Conservation (phyloP, 2,888 invertebrate genomes). For the Cybosia mesomella region DNA sequence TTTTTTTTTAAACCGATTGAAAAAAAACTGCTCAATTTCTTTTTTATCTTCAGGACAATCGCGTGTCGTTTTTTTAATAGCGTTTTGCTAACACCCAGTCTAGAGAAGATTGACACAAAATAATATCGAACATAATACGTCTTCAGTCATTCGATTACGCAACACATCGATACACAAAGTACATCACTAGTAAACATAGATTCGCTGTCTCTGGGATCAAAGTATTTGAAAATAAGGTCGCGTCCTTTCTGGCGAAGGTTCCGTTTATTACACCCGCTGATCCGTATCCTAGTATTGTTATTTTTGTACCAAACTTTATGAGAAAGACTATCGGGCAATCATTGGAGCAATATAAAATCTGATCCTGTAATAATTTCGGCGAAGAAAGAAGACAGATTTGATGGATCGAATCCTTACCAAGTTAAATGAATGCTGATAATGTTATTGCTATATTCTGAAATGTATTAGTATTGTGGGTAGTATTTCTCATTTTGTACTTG, state of each 20-base stretch:
- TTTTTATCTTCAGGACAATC: too few species aligned
- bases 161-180: constrained; percentile 19
- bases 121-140: background rate
- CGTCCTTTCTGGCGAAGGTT: constrained; percentile 39
- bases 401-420: background rate
- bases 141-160: constrained; percentile 3
- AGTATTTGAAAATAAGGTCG: constrained; percentile 50
- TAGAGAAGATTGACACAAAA: background rate
- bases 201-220: constrained; percentile 48
- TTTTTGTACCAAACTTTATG: constrained; percentile 21
- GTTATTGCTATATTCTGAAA: background rate
- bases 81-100: too few species aligned
- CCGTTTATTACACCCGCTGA: constrained; percentile 46
- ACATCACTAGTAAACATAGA: constrained; percentile 44
- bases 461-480: background rate
- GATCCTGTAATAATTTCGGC: constrained; percentile 1
- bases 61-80: too few species aligned
- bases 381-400: background rate
- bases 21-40: too few species aligned
- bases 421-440: background rate
- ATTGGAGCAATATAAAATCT: constrained; percentile 14
- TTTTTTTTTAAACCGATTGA: too few species aligned
- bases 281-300: constrained; percentile 40
- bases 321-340: constrained; percentile 8
- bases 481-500: background rate